These are phyloP conservation scores for Erynnis tages DNA, from an alignment of 2,888 invertebrate genomes.

Conservation along the genomic window DNA sequence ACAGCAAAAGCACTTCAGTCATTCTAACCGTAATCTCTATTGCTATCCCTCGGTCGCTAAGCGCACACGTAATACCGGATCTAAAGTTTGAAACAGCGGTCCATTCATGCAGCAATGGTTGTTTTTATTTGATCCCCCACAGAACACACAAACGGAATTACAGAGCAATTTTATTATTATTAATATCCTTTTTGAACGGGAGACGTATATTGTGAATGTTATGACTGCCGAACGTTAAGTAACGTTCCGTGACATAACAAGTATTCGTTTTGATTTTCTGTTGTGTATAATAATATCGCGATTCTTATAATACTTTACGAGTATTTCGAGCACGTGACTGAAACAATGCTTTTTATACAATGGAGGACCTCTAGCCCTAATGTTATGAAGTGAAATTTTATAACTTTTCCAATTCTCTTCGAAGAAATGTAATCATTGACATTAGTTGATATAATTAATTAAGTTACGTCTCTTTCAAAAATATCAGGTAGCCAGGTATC, in stretches of 20 bases:
- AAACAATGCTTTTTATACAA: background rate
- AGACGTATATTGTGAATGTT: slow-evolving; percentile 33
- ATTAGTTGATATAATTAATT: too few relatives aligned
- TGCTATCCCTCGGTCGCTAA: slow-evolving; percentile 33
- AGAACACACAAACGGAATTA: slow-evolving; percentile 56
- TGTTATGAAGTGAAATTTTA: too few relatives aligned
- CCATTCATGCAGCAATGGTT: slow-evolving; percentile 69
- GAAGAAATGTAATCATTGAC: too few relatives aligned
- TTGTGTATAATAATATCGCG: background rate
- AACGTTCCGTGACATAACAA: background rate
- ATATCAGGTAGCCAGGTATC: too few relatives aligned
- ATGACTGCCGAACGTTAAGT: slow-evolving; percentile 3
- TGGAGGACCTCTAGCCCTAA: too few relatives aligned
- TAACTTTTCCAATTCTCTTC: too few relatives aligned
- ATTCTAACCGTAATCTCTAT: slow-evolving; percentile 17
- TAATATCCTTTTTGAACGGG: slow-evolving; percentile 31
- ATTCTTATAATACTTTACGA: background rate
- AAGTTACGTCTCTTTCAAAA: too few relatives aligned
- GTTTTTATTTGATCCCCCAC: slow-evolving; percentile 65
- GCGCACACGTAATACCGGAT: slow-evolving; percentile 48
- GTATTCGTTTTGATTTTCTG: background rate
- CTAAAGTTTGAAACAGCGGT: slow-evolving; percentile 56
- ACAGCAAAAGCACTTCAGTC: too few relatives aligned
- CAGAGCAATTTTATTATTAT: slow-evolving; percentile 37
- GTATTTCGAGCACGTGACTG: background rate